Evolutionary conservation across 2,888 invertebrate genomes (phyloP).

Genomic region (Nowickia ferox): DNA sequence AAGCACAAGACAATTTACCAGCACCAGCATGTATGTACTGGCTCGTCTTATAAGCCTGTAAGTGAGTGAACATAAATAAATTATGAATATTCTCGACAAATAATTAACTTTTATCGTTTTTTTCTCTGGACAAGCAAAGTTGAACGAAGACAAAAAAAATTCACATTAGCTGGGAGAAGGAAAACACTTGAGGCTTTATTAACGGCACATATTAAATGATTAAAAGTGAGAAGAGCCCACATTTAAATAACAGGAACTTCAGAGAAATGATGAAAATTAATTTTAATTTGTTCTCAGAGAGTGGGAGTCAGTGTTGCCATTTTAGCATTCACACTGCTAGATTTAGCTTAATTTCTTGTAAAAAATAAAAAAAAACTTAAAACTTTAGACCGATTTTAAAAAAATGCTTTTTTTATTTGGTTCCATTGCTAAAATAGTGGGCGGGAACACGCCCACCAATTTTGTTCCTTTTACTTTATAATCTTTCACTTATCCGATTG

Average conservation of each 20-base stretch:
- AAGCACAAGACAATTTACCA: slow-evolving; percentile 42
- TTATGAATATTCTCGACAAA: slow-evolving; percentile 69
- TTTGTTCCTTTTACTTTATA: no score
- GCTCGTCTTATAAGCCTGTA: not conserved
- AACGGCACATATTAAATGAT: slow-evolving; percentile 19
- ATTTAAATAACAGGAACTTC: not conserved
- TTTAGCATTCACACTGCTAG: no score
- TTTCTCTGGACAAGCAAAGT: not conserved
- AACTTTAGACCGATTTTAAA: no score
- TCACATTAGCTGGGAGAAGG: not conserved
- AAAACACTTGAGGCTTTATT: slow-evolving; percentile 21
- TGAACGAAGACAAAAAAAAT: not conserved
- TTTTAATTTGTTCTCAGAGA: no score
- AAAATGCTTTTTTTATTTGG: no score
- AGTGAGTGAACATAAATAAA: slow-evolving; percentile 51
- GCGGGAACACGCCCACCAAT: no score
- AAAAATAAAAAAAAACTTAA: no score
- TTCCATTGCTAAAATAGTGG: no score
- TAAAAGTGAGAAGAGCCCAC: not conserved
- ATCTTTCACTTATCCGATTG: no score
- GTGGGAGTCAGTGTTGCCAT: no score
- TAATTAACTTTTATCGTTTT: slow-evolving; percentile 67
- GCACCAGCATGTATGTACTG: not conserved
- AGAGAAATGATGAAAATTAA: no score
- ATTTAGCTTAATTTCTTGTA: no score